Base-by-base conservation (phyloP, 2,113 vertebrate species). In the Heterochromis multidens region DNA sequence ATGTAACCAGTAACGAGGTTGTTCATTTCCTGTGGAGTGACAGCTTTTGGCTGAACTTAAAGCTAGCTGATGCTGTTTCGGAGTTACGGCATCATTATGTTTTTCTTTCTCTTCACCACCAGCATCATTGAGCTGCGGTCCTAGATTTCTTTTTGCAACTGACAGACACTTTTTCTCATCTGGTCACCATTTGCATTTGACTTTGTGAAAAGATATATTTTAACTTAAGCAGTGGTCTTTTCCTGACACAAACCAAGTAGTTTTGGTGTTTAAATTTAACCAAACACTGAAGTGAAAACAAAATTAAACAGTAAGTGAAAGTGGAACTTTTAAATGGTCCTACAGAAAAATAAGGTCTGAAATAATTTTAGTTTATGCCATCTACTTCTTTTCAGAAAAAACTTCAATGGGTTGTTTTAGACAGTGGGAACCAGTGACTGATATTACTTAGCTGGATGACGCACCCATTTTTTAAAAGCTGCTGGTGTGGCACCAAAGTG, bases 401-500 rank as follows among this genome's bases (percentile, higher is more conserved):
- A 12, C 46, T 74, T 54, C 27, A 74, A 54, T 54, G 46, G 70
- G 46, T 7, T 31, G 46, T 74, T 54, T 52, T 27, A 54, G 0
- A 74, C 46, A 54, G 6, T 52, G 17, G 67, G 1, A 74, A 74
- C 70, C 46, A 74, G 25, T 54, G 27, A 54, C 46, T 74, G 70
- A 54, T 74, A 54, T 8, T 52, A 17, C 1, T 54, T 9, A 8
- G 70, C 27, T 33, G 46, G 46, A 46, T 31, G 70, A 74, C 27
- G 54, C 27, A 6, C 46, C 70, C 19, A 54, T 54, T 74, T 74
- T 54, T 11, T 54, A 27, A 74, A 31, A 74, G 46, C 70, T 13
- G 17, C 43, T 0, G 27, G 27, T 0, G 2, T 54, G 46, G 46
- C 46, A 54, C 0, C 46, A 74, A 74, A 52, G 46, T 54, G 27